Conservation (phyloP, 2,113 vertebrate species). For the Gulo gulo region DNA sequence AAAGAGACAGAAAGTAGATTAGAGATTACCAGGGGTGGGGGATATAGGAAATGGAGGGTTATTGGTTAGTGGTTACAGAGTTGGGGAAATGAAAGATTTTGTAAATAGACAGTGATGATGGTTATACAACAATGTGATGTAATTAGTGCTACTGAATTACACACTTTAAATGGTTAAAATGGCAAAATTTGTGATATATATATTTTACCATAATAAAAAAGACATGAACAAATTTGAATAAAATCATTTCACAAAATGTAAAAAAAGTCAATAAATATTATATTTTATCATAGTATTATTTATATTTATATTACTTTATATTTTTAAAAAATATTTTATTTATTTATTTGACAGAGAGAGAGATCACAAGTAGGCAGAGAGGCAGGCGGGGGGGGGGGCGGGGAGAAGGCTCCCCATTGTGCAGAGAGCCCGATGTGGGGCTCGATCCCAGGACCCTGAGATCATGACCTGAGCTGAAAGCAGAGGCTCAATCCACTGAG, state of each 20-base stretch:
- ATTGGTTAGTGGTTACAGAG: background rate
- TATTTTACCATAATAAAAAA: background rate
- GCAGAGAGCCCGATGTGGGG: no score
- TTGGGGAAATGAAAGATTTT: background rate
- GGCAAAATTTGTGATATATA: background rate
- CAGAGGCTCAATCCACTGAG: no score
- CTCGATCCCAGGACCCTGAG: no score
- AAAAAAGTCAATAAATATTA: background rate
- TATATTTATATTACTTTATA: background rate
- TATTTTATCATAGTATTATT: background rate
- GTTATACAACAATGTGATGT: background rate
- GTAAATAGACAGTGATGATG: background rate
- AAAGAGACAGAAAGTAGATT: background rate
- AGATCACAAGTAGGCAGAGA: no score
- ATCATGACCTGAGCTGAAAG: no score
- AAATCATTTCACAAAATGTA: background rate
- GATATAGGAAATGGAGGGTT: background rate
- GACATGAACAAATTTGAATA: background rate
- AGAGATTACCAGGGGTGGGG: background rate
- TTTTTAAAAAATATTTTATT: no score
- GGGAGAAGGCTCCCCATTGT: no score
- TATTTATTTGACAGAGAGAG: no score
- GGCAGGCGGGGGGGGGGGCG: no score
- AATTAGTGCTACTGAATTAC: background rate
- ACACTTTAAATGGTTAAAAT: background rate